phyloP scores from a whole-genome alignment of 2,797 vertebrate genomes.

The Spizella passerina region DNA sequence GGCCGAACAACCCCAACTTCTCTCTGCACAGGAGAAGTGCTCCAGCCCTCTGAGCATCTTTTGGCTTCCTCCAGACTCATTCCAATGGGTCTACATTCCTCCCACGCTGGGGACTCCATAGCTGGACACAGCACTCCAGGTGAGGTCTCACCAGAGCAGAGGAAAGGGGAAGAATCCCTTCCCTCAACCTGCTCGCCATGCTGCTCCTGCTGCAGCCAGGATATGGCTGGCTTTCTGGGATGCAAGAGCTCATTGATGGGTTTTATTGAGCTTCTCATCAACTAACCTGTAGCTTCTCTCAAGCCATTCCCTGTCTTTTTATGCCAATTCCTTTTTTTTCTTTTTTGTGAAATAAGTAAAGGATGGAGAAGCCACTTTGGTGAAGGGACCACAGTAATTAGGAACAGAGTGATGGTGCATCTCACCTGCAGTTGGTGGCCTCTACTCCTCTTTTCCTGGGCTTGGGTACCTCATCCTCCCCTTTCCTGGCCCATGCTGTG shows the following conservation, averaged over 20 bases:
- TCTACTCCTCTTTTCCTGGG: background rate
- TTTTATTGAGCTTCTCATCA: background rate
- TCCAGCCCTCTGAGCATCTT: background rate
- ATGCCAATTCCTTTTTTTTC: background rate
- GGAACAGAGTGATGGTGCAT: background rate
- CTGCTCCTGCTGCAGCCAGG: background rate
- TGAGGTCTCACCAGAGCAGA: background rate
- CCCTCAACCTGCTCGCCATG: background rate
- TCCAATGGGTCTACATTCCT: background rate
- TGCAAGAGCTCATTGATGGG: no score
- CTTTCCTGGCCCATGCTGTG: background rate
- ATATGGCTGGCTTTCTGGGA: background rate
- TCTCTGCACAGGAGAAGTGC: background rate
- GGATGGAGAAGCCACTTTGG: background rate
- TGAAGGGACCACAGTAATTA: background rate
- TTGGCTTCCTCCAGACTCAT: background rate
- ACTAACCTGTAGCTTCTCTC: background rate
- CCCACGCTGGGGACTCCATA: background rate
- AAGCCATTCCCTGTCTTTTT: background rate
- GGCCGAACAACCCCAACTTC: background rate
- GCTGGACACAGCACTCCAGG: background rate
- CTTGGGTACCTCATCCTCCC: background rate
- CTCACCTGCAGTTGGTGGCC: background rate
- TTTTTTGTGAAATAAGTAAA: fast-evolving
- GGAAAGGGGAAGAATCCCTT: background rate